Evolutionary conservation across 2,888 invertebrate genomes (phyloP), one percentile per base, ranked within the genome.

Genomic region (Polydrusus cervinus): DNA sequence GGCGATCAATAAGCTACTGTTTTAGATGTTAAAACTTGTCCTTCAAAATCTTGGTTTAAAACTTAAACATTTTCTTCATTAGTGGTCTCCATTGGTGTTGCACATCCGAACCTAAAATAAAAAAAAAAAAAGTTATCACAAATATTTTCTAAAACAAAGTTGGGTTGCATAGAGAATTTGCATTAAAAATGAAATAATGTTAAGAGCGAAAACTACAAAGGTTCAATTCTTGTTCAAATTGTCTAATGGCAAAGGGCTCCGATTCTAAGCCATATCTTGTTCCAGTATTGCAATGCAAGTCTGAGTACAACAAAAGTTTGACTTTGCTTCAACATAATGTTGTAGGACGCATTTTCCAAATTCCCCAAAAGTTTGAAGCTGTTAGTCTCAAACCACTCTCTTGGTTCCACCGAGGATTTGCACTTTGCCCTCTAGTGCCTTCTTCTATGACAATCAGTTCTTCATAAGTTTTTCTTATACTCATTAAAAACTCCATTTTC

Each of bases 141-240:
- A n/a, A n/a, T n/a, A n/a, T n/a, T n/a, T n/a, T n/a, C n/a, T n/a
- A n/a, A n/a, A n/a, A n/a, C n/a, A n/a, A n/a, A n/a, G n/a, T n/a
- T n/a, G n/a, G n/a, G n/a, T n/a, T n/a, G n/a, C n/a, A n/a, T n/a
- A n/a, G n/a, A n/a, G n/a, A n/a, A n/a, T n/a, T n/a, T n/a, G n/a
- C n/a, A n/a, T n/a, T n/a, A n/a, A n/a, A n/a, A n/a, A n/a, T n/a
- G n/a, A n/a, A n/a, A n/a, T n/a, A n/a, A n/a, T n/a, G n/a, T n/a
- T n/a, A n/a, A n/a, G n/a, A n/a, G n/a, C 13, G n/a, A 30, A 62
- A 9, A 3, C 40, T 43, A 20, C 62, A 62, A 10, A 10, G 6
- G 9, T 16, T 14, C 9, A 62, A 62, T 40, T 40, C 16, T 11
- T 62, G 34, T 40, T 62, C 62, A 40, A 62, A 62, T 40, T 62